Conservation (phyloP, 2,113 vertebrate species). For the Myotis yumanensis region DNA sequence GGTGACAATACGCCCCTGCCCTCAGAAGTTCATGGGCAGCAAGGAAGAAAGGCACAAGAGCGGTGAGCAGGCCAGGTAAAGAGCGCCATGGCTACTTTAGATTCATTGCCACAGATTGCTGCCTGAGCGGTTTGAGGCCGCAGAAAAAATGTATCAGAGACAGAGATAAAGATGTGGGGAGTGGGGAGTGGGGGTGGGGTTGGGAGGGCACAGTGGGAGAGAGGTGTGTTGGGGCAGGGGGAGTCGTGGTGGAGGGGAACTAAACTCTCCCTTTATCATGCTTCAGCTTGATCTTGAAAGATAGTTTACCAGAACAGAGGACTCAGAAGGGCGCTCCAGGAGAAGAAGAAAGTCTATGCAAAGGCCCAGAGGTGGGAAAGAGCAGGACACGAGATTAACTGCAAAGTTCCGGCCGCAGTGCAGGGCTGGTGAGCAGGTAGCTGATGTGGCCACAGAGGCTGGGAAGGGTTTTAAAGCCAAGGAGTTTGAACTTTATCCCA, state of each 20-base stretch:
- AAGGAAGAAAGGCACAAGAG: not conserved
- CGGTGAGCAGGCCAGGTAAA: rapidly evolving
- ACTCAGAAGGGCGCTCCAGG: rapidly evolving
- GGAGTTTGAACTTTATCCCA: not conserved
- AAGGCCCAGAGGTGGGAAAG: not conserved
- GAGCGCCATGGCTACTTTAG: not conserved
- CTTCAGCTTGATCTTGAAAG: not conserved
- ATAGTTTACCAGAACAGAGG: not conserved
- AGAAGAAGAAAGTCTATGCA: not conserved
- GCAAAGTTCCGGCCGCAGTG: rapidly evolving
- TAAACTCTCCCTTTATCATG: not conserved
- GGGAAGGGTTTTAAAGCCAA: not conserved
- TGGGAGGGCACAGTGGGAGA: not conserved
- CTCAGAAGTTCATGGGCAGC: not conserved
- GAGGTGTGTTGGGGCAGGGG: not conserved
- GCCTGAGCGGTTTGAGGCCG: not conserved
- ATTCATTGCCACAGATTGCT: not conserved
- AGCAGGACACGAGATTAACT: rapidly evolving
- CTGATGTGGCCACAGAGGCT: not conserved
- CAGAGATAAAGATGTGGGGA: not conserved
- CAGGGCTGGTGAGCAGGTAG: not conserved
- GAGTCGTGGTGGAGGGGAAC: rapidly evolving
- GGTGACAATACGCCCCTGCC: not conserved
- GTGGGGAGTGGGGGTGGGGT: not conserved
- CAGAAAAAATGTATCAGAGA: not conserved